Conservation (phyloP, 2,797 vertebrate genomes). For the Eulemur mongoz region DNA sequence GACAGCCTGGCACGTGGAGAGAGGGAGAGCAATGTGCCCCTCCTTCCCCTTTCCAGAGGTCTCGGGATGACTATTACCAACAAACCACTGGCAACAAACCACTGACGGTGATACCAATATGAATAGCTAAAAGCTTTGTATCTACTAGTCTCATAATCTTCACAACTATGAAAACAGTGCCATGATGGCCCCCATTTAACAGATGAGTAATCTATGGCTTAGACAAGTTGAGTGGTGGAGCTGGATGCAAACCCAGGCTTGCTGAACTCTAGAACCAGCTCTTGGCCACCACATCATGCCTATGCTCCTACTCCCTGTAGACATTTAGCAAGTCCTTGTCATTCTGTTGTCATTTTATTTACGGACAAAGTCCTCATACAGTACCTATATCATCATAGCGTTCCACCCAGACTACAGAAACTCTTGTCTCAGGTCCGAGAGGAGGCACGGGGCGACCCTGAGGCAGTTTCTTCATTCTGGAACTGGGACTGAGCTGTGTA, state of each 20-base stretch:
- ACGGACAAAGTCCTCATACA: not conserved
- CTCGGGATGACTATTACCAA: not conserved
- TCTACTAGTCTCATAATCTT: not conserved
- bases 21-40: not conserved
- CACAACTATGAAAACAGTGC: not conserved
- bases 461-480: slow-evolving; percentile 92
- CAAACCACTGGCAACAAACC: not conserved
- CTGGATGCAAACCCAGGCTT: not conserved
- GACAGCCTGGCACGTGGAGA: not conserved
- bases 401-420: slow-evolving; percentile 97
- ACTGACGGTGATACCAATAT: not conserved
- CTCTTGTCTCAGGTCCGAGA: slow-evolving; percentile 96
- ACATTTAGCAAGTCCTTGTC: not conserved
- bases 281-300: not conserved
- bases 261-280: not conserved
- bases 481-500: slow-evolving; percentile 92
- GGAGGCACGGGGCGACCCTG: slow-evolving; percentile 93
- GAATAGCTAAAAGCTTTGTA: not conserved
- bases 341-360: not conserved
- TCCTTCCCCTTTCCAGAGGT: not conserved
- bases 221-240: not conserved
- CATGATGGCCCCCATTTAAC: not conserved
- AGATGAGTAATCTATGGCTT: not conserved
- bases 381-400: slow-evolving; percentile 97
- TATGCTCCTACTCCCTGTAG: not conserved